Base-by-base conservation (phyloP, 2,888 invertebrate species). In the Ochropleura plecta region DNA sequence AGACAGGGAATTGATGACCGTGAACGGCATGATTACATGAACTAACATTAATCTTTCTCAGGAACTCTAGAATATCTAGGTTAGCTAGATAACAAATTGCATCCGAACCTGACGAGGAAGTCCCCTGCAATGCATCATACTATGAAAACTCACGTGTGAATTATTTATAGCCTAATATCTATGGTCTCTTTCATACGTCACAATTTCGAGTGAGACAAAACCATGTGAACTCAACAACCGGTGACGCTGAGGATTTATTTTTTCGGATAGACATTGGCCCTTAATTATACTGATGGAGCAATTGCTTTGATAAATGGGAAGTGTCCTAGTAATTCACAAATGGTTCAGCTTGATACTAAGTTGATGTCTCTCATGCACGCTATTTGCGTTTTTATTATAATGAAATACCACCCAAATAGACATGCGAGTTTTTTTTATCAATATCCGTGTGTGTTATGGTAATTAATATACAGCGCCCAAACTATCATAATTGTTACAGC, bases 231-330 rank as follows among this genome's bases (percentile, higher is more conserved):
- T 53, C 63, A 76, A 70, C 51, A 59, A 73, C 68, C 71, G 68
- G 81, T 73, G 63, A 62, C 70, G 53, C 49, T 70, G 70, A 60
- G 73, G 65, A 53, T 66, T 8, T 30, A 30, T 30, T 70, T 65
- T 69, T 68, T 66, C 0, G 44, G 68, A 65, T 62, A 57, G 62
- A 60, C 30, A 53, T 63, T 42, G 20, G 51, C 64, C 70, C 71
- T 82, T 75, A 83, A 84, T 88, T 85, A 87, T 75, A 76, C 66
- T 81, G 78, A 86, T 85, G 79, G 81, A 73, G 70, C 74, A 71
- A 84, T 88, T 83, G 42, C 69, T 80, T 82, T 86, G 82, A 89
- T 83, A 82, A 85, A 86, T 84, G 75, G 79, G 79, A 83, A 82
- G 78, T 73, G 81, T 81, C 68, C 65, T 60, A 75, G 51, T 63